Evolutionary conservation across 2,797 vertebrate species (phyloP).

Genomic region (Hyperoplus immaculatus): DNA sequence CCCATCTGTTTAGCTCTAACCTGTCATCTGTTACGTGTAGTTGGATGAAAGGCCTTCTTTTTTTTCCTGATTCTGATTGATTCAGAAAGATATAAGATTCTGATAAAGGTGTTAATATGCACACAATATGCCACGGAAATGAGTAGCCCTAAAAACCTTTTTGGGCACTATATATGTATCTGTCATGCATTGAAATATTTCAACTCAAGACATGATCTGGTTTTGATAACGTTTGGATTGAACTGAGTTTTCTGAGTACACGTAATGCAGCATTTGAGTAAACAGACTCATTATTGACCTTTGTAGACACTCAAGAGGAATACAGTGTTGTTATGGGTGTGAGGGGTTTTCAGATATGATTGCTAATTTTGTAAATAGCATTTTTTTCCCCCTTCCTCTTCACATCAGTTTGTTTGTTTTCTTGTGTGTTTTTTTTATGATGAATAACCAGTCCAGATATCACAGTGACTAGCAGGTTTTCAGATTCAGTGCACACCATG

Average conservation of each 20-base stretch:
- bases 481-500: conserved; percentile 82
- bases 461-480: conserved; percentile 74
- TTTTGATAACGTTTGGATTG: conserved; percentile 19
- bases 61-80: conserved; percentile 31
- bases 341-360: conserved; percentile 55
- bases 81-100: conserved; percentile 29
- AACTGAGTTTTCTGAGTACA: conserved; percentile 1
- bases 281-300: conserved; percentile 37
- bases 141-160: not conserved
- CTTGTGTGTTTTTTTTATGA: conserved; percentile 62
- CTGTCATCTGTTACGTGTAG: conserved; percentile 16
- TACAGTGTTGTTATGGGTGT: conserved; percentile 30
- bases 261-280: conserved; percentile 16
- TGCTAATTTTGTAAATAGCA: conserved; percentile 78
- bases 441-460: conserved; percentile 73
- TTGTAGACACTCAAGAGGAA: conserved; percentile 36
- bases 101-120: conserved; percentile 33
- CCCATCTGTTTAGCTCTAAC: conserved; percentile 55
- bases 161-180: not conserved
- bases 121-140: conserved; percentile 29
- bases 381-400: conserved; percentile 39
- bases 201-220: not conserved
- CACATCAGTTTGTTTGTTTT: conserved; percentile 56
- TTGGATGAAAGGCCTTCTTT: conserved; percentile 13
- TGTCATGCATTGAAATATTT: not conserved